Conservation (phyloP, 1,140 invertebrate genomes). For the Musca vetustissima region DNA sequence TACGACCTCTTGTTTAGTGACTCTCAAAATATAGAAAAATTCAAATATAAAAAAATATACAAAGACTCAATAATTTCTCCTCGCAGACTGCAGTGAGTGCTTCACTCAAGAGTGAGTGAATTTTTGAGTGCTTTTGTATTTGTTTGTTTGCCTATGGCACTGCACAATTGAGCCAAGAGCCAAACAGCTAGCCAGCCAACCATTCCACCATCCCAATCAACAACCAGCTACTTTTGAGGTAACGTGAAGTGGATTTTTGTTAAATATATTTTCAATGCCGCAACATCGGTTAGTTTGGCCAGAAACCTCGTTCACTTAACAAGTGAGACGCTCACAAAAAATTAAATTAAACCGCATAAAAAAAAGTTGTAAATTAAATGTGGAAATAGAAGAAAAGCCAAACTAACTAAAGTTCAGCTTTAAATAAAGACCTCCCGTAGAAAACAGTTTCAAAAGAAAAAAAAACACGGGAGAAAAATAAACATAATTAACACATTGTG, state of each 20-base stretch:
- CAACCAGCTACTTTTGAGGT: neutral
- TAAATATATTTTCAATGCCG: constrained; percentile 52
- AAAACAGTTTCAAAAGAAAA: neutral
- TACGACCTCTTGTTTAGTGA: no score
- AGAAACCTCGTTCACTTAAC: constrained; percentile 49
- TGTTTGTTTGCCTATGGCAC: neutral
- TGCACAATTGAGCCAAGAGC: neutral
- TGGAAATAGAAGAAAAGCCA: constrained; percentile 6
- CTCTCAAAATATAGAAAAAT: no score
- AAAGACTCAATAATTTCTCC: no score
- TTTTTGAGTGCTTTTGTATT: neutral
- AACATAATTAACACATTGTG: neutral
- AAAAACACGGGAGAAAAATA: constrained; percentile 2
- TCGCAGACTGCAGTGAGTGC: neutral
- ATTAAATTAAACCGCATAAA: constrained; percentile 4
- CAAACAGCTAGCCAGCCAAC: no score
- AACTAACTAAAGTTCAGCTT: constrained; percentile 12
- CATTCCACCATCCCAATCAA: no score
- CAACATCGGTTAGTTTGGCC: constrained; percentile 48
- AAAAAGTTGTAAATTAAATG: constrained; percentile 21
- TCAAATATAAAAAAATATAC: no score
- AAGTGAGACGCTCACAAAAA: constrained; percentile 34
- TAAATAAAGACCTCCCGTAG: neutral
- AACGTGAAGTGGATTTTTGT: constrained; percentile 29
- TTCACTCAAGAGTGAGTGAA: neutral